phyloP scores from a whole-genome alignment of 2,113 vertebrate genomes.

The Patagioenas fasciata region DNA sequence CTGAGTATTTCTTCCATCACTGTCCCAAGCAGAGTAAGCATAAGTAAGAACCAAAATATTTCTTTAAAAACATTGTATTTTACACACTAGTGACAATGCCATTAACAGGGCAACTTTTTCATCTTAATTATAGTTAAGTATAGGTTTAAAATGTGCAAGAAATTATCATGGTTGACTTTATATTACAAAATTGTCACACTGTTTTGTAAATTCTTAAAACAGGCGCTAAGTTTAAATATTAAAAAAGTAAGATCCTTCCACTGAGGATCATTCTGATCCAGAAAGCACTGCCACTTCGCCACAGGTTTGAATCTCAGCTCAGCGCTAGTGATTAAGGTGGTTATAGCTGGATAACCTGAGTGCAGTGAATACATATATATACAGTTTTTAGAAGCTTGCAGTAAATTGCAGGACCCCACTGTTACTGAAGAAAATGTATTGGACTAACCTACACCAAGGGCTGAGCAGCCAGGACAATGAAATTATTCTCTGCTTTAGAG shows the following conservation, averaged over 20 bases:
- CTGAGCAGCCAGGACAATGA: not conserved
- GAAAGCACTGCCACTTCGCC: not conserved
- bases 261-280: not conserved
- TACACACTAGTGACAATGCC: not conserved
- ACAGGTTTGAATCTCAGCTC: not conserved
- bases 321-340: not conserved
- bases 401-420: not conserved
- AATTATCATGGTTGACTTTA: not conserved
- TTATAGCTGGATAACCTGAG: not conserved
- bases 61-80: not conserved
- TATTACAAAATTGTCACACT: not conserved
- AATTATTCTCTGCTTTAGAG: not conserved
- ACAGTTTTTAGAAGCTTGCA: not conserved
- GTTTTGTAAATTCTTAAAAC: not conserved
- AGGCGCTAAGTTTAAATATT: not conserved
- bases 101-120: not conserved
- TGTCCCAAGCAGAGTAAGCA: not conserved
- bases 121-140: not conserved
- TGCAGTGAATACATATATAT: not conserved
- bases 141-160: not conserved
- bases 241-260: not conserved
- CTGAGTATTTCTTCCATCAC: not conserved
- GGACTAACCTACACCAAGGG: not conserved
- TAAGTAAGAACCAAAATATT: not conserved
- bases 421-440: not conserved